A percentile compares a stretch with the other conserved stretches of the same genome.
These are phyloP conservation scores for Setipinna tenuifilis DNA, from an alignment of 2,797 vertebrate species.

Conservation along the genomic window DNA sequence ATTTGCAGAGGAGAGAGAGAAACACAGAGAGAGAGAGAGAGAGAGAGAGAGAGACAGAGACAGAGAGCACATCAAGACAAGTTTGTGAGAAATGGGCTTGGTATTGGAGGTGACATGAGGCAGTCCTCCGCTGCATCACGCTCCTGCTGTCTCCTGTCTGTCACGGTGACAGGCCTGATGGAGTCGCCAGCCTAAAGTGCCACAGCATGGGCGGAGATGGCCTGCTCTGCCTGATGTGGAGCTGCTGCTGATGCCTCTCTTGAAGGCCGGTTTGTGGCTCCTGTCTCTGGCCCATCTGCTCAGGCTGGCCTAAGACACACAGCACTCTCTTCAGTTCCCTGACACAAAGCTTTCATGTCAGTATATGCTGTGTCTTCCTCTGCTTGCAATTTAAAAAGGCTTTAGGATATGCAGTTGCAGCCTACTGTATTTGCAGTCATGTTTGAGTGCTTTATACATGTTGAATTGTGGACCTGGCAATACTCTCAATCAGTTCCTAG, in stretches of 20 bases:
- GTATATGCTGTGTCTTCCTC: neutral
- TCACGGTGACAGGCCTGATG: conserved; percentile 52
- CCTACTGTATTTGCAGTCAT: neutral
- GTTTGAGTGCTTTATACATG: neutral
- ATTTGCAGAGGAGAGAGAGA: neutral
- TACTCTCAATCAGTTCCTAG: neutral
- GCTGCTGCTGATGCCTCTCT: conserved; percentile 34
- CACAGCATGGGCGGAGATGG: conserved; percentile 30
- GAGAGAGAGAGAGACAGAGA: neutral
- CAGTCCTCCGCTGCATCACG: conserved; percentile 43
- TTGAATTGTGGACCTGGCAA: neutral
- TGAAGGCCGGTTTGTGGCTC: conserved; percentile 19
- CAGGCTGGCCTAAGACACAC: neutral
- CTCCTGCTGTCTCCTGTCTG: conserved; percentile 48
- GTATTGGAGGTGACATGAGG: conserved; percentile 57
- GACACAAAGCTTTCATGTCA: conserved; percentile 15
- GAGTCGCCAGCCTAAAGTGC: conserved; percentile 51
- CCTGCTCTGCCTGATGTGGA: conserved; percentile 31
- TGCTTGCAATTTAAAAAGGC: neutral
- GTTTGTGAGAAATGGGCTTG: conserved; percentile 55
- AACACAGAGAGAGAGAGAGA: neutral
- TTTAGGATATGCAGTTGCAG: neutral
- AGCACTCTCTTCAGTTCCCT: neutral
- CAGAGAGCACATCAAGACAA: neutral
- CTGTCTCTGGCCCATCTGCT: neutral